phyloP scores from a whole-genome alignment of 2,888 invertebrate species.

The Platycheirus albimanus region DNA sequence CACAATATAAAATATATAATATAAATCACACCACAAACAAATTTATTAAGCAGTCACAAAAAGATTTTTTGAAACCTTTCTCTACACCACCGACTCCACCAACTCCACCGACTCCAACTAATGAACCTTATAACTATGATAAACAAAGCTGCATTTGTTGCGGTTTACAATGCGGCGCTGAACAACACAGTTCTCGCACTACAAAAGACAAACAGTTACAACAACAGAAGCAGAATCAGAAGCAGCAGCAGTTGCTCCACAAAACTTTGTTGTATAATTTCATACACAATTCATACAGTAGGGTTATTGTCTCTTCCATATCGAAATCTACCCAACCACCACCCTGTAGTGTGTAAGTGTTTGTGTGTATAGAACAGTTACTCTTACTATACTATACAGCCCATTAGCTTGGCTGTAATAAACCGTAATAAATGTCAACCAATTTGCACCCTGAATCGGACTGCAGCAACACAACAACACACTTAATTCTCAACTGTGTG shows the following conservation, averaged over 20 bases:
- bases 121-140: constrained; percentile 48
- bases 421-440: constrained; percentile 74
- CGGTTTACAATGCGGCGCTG: constrained; percentile 26
- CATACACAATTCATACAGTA: constrained; percentile 27
- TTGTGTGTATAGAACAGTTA: not conserved
- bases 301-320: constrained; percentile 31
- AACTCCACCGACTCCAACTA: constrained; percentile 21
- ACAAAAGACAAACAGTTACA: constrained; percentile 23
- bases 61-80: constrained; percentile 19
- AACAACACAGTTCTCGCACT: constrained; percentile 17
- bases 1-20: too few relatives aligned
- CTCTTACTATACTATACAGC: constrained; percentile 9
- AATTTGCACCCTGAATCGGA: constrained; percentile 64
- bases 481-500: constrained; percentile 6
- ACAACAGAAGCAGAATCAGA: not conserved
- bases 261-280: constrained; percentile 56
- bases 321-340: not conserved
- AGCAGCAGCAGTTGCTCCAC: not conserved
- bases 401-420: constrained; percentile 68
- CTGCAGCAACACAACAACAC: constrained; percentile 49
- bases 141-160: constrained; percentile 46
- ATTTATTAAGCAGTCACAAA: constrained; percentile 17
- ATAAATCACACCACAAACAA: constrained; percentile 30
- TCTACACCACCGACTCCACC: not conserved
- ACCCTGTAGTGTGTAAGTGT: not conserved